These are phyloP conservation scores for Hypothenemus hampei DNA, from an alignment of 1,140 invertebrate genomes.

Conservation along the genomic window DNA sequence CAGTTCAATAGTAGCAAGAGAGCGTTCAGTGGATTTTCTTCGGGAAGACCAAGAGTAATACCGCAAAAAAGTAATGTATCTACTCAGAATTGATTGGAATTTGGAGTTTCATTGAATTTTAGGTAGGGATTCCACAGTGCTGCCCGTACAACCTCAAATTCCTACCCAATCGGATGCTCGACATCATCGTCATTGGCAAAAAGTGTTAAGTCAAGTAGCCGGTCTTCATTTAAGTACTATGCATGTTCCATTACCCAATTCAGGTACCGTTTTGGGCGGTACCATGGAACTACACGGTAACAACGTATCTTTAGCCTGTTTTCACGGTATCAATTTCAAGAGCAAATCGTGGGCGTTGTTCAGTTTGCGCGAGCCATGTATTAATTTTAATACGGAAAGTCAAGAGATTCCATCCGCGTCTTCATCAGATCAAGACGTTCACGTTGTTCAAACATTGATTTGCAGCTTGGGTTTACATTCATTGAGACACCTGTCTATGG, in stretches of 20 bases:
- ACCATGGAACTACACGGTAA: constrained; percentile 87
- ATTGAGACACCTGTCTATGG: constrained; percentile 78
- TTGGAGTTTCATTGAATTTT: constrained; percentile 11
- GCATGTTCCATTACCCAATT: constrained; percentile 58
- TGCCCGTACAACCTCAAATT: constrained; percentile 11
- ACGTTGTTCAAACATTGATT: constrained; percentile 83
- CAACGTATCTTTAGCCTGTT: constrained; percentile 93
- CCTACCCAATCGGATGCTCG: constrained; percentile 54
- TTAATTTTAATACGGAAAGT: constrained; percentile 92
- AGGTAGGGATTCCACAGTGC: constrained; percentile 14
- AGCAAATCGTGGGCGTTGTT: constrained; percentile 96
- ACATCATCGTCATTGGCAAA: constrained; percentile 92
- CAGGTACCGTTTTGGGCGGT: constrained; percentile 73
- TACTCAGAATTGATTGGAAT: not conserved
- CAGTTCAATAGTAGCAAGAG: constrained; percentile 91
- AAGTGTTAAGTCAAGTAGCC: constrained; percentile 65
- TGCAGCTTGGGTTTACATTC: constrained; percentile 75
- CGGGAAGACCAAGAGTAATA: constrained; percentile 32
- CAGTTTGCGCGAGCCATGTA: constrained; percentile 88
- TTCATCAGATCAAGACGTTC: constrained; percentile 53
- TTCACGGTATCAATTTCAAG: constrained; percentile 96
- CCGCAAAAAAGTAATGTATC: constrained; percentile 41
- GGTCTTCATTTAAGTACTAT: constrained; percentile 73
- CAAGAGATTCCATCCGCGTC: constrained; percentile 68
- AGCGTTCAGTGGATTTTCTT: constrained; percentile 61